Base-by-base conservation (phyloP, 92 coral and sea anemone species). In the Actinostola sp. region DNA sequence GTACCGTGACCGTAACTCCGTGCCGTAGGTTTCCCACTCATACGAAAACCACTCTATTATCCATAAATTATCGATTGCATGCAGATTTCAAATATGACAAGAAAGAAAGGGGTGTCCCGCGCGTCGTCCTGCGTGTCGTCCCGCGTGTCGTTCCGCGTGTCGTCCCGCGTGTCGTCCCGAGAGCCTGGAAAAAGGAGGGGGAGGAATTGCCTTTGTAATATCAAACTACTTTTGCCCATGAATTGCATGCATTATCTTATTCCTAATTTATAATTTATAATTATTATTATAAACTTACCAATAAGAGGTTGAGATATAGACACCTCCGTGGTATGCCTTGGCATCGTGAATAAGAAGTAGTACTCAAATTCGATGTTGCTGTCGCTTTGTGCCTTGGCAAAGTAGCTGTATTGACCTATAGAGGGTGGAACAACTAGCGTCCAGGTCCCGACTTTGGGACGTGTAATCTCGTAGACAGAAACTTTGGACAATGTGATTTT, bases 341-440 rank as follows among this genome's bases (percentile, higher is more conserved):
- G 72, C 13, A 63, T 74, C 43, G 35, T 19, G 45, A 72, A 20
- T 16, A 67, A 2, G 38, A 89, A 92, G 38, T 87, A 89, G 66
- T 83, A 70, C 36, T 76, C 89, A 64, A 92, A 92, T 67, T 92
- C 92, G n/a, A 92, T 92, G 66, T 84, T 92, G 42, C 89, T 71
- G 24, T 65, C 89, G 28, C 90, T 89, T 36, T 64, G 79, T 12
- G 90, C 84, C 63, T 82, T 89, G 42, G 86, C 97, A 61, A 55
- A 82, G 76, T 78, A 92, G 10, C 81, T 86, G 58, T 87, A 83
- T 12, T 71, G 70, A 4, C 96, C 95, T 45, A 75, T 81, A 9
- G 62, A 23, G 0, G 80, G 69, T 1, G 96, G 89, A 0, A 92
- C 77, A 36, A 34, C 63, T 23, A 93, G 83, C 1, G 81, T 84